phyloP scores from a whole-genome alignment of 2,888 invertebrate species.

The Calephelis perditalis region DNA sequence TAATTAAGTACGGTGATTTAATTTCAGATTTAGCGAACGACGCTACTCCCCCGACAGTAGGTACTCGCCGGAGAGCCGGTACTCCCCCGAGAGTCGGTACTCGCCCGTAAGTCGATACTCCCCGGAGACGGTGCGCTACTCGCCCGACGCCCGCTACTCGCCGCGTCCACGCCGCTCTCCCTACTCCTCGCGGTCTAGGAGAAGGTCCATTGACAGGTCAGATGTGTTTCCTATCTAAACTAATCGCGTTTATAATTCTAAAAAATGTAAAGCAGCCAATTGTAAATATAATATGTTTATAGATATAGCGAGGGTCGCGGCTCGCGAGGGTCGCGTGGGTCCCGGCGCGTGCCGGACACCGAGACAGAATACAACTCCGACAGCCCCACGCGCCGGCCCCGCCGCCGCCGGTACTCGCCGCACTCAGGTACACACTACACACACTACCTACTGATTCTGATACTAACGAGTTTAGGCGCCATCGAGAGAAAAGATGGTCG shows the following conservation, averaged over 20 bases:
- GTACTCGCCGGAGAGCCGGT: constrained; percentile 58
- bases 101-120: constrained; percentile 65
- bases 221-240: too few relatives aligned
- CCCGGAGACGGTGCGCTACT: constrained; percentile 67
- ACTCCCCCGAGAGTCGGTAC: constrained; percentile 66
- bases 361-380: constrained; percentile 84
- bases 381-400: constrained; percentile 73
- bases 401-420: constrained; percentile 61
- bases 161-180: constrained; percentile 43
- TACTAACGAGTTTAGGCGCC: too few relatives aligned
- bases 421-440: constrained; percentile 47
- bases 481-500: too few relatives aligned
- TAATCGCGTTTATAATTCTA: too few relatives aligned
- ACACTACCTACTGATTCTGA: too few relatives aligned
- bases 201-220: constrained; percentile 56
- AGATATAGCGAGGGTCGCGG: constrained; percentile 32
- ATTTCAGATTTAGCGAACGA: constrained; percentile 39
- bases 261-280: too few relatives aligned
- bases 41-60: constrained; percentile 70
- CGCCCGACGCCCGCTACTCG: constrained; percentile 46
- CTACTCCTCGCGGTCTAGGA: constrained; percentile 47
- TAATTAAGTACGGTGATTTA: neutral
- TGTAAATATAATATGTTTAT: too few relatives aligned
- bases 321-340: constrained; percentile 48
- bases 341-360: constrained; percentile 61